These are phyloP conservation scores for Setophaga coronata DNA, from an alignment of 2,113 vertebrate species.

Conservation along the genomic window DNA sequence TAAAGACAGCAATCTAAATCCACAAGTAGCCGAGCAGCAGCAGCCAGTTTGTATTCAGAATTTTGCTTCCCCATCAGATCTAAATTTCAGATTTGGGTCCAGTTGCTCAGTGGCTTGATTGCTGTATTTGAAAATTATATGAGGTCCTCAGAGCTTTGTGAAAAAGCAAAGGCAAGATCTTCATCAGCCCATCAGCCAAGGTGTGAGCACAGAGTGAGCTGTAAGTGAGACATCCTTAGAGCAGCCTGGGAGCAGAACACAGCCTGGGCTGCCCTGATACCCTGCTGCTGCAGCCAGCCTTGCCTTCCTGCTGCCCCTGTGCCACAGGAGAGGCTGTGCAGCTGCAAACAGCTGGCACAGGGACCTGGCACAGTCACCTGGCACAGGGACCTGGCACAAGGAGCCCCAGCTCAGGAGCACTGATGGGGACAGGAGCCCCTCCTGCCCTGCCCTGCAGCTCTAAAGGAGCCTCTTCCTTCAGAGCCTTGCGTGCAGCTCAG, in stretches of 20 bases:
- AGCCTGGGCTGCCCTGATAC: background rate
- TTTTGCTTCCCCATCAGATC: background rate
- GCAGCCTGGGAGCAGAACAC: background rate
- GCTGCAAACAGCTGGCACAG: background rate
- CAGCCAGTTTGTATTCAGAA: background rate
- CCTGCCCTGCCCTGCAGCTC: background rate
- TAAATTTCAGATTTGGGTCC: background rate
- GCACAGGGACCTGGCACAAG: too few relatives aligned
- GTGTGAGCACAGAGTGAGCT: background rate
- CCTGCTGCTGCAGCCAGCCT: background rate
- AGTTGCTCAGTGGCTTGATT: background rate
- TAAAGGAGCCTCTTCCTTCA: background rate
- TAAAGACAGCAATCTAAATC: background rate
- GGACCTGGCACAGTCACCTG: background rate
- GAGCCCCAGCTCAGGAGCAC: fast-evolving
- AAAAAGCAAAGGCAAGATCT: background rate
- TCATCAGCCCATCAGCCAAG: background rate
- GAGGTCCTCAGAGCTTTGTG: background rate
- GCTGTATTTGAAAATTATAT: background rate
- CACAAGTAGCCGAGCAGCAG: background rate
- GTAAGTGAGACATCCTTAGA: background rate
- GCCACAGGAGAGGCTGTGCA: background rate
- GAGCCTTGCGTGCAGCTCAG: background rate
- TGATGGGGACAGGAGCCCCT: background rate
- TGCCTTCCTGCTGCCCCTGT: background rate